Percentiles rank a stretch among this genome's conserved stretches.
phyloP scores from a whole-genome alignment of 2,113 vertebrate species.

The Bucco capensis region DNA sequence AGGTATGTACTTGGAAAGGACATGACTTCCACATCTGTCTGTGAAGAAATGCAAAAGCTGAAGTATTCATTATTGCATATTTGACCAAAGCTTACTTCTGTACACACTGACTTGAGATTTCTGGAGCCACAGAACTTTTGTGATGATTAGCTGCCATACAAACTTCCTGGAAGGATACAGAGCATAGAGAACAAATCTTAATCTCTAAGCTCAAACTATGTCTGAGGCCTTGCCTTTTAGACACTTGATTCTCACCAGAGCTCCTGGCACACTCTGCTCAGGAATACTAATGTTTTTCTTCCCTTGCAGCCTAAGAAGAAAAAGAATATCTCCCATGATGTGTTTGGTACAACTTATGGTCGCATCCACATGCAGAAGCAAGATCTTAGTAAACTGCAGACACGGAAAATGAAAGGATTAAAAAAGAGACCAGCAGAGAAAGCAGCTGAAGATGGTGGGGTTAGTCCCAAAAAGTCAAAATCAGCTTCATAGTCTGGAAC shows the following conservation, averaged over 20 bases:
- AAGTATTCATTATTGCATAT: neutral
- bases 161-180: neutral
- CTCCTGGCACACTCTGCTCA: neutral
- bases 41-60: neutral
- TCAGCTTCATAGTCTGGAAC: constrained; percentile 22
- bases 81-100: neutral
- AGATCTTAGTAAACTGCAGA: constrained; percentile 89
- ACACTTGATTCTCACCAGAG: neutral
- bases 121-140: neutral
- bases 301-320: constrained; percentile 88
- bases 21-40: neutral
- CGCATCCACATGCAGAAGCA: constrained; percentile 97
- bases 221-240: neutral
- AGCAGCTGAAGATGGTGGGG: constrained; percentile 25
- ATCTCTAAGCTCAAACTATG: neutral
- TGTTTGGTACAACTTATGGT: constrained; percentile 88
- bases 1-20: constrained; percentile 72
- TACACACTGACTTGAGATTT: neutral
- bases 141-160: neutral
- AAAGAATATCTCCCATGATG: constrained; percentile 93
- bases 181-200: neutral
- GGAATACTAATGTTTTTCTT: neutral
- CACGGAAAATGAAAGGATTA: constrained; percentile 93
- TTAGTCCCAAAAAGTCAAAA: constrained; percentile 75
- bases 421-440: constrained; percentile 82